Percentiles rank a stretch among this genome's conserved stretches.
Conservation (phyloP, 2,888 invertebrate genomes). For the Rhimphoctona megacephalus region DNA sequence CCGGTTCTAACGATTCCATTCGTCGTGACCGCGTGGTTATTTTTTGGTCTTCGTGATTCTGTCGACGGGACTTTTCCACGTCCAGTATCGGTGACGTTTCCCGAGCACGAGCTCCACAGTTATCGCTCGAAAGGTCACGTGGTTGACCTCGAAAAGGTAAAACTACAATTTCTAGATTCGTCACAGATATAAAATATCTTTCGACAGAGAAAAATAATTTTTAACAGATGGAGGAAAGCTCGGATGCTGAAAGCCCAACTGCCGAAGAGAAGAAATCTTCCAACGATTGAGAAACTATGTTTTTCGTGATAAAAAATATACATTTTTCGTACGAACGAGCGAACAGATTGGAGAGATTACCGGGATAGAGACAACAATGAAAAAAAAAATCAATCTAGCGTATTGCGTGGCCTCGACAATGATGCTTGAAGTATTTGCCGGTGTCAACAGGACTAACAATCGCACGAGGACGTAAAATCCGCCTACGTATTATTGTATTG, state of each 20-base stretch:
- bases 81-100: conserved; percentile 78
- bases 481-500: conserved; percentile 3
- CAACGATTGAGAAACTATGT: conserved; percentile 40
- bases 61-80: conserved; percentile 75
- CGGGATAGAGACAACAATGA: not conserved
- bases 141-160: conserved; percentile 38
- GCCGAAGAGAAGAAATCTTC: conserved; percentile 35
- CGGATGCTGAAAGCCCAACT: conserved; percentile 45
- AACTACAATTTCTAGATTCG: not conserved
- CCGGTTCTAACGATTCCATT: conserved; percentile 83
- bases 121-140: conserved; percentile 68
- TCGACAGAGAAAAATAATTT: conserved; percentile 4
- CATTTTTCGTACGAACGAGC: not conserved
- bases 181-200: not conserved
- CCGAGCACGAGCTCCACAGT: conserved; percentile 81
- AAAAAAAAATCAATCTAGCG: conserved; percentile 28
- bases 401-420: conserved; percentile 11
- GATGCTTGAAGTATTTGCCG: conserved; percentile 5
- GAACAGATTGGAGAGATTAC: conserved; percentile 19
- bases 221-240: conserved; percentile 43
- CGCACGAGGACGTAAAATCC: conserved; percentile 51
- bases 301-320: not conserved
- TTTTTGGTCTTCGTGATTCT: conserved; percentile 80
- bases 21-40: conserved; percentile 81
- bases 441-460: conserved; percentile 49